Base-by-base conservation (phyloP, 1,140 invertebrate genomes). In the Planococcus citri region DNA sequence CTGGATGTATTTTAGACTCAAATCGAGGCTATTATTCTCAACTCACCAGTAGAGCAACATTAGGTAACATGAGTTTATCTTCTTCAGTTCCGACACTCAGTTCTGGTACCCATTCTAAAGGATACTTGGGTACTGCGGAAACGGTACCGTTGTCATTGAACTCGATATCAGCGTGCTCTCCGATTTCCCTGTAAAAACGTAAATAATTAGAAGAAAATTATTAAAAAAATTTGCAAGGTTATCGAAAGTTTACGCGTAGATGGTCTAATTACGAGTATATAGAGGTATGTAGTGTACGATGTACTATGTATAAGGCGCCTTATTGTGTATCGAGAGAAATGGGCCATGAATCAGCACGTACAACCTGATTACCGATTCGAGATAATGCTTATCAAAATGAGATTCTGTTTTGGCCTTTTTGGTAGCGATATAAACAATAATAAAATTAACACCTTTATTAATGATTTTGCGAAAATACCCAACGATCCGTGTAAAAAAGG, bases 1-100 rank as follows among this genome's bases (percentile, higher is more conserved):
- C n/a, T n/a, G n/a, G n/a, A n/a, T n/a, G n/a, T 33, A 33, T 33
- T 33, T 33, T 33, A 33, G 29, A 3, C 29, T 33, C 29, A 12
- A 33, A 6, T 33, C 12, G 12, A 6, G 29, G 3, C 12, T 33
- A 3, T 33, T 12, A 12, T 33, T 33, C 6, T 51, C 41, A 9
- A 84, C 87, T 88, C 78, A 95, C 92, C 83, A 95, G 76, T 74
- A 95, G 81, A 8, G 93, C 91, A 71, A 95, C 92, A 75, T 97
- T 94, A 0, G 93, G 87, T 72, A 95, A 82, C 8, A 86, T 83
- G 8, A 95, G 78, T 0, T 87, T 77, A 75, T 96, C 92, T 68
- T 86, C 83, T 74, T 94, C 87, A 64, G 83, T 82, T 0, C 87
- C 88, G 33, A 82, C 82, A 17, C 88, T 90, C 60, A 88, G 74